Evolutionary conservation across 2,888 invertebrate species (phyloP).

Genomic region (Meta bourneti): DNA sequence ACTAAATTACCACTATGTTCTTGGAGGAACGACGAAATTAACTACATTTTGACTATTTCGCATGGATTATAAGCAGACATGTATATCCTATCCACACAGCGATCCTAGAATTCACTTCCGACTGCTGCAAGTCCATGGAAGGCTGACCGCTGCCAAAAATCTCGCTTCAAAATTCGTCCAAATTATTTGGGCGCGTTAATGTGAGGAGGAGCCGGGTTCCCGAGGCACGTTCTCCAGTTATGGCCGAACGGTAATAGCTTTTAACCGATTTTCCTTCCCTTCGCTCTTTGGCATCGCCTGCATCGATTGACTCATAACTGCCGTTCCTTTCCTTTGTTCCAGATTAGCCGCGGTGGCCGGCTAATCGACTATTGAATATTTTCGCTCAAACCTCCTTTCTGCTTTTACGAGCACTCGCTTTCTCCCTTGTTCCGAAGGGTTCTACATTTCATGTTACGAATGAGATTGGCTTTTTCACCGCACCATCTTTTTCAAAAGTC

Average conservation of each 20-base stretch:
- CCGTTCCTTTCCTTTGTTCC: slow-evolving; percentile 49
- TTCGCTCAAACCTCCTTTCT: neutral
- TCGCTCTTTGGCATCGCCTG: slow-evolving; percentile 62
- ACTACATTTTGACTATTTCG: no score
- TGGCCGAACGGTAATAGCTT: slow-evolving; percentile 73
- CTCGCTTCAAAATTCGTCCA: slow-evolving; percentile 73
- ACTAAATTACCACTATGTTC: no score
- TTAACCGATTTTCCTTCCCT: slow-evolving; percentile 73
- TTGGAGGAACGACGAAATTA: no score
- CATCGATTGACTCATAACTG: slow-evolving; percentile 75
- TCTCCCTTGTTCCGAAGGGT: no score
- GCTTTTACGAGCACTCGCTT: no score
- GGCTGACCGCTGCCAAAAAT: slow-evolving; percentile 40
- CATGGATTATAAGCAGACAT: neutral
- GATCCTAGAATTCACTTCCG: neutral
- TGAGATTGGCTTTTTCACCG: no score
- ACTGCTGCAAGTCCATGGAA: neutral
- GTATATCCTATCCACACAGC: neutral
- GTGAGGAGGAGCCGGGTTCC: slow-evolving; percentile 57
- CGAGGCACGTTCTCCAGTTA: slow-evolving; percentile 67
- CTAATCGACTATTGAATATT: slow-evolving; percentile 46
- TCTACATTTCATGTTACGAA: no score
- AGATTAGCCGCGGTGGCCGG: slow-evolving; percentile 5
- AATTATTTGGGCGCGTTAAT: slow-evolving; percentile 76
- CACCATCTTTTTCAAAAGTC: no score